A percentile compares a stretch with the other conserved stretches of the same genome.
Evolutionary conservation across 2,797 vertebrate species (phyloP).

Genomic region (Urosaurus nigricauda): DNA sequence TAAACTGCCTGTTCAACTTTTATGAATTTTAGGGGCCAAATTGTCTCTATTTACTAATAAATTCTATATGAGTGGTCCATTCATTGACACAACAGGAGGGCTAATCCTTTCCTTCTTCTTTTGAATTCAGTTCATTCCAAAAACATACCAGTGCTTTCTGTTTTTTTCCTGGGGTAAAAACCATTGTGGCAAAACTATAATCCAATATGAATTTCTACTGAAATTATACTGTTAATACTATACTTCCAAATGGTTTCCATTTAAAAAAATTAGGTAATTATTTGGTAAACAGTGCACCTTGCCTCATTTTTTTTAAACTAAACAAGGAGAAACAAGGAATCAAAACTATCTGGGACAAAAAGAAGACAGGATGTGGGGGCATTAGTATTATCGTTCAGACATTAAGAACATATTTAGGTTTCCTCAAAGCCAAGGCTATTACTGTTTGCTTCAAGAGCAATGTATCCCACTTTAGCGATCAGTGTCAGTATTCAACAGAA

Average conservation of each 20-base stretch:
- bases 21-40: background rate
- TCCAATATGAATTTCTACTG: background rate
- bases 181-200: background rate
- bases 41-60: background rate
- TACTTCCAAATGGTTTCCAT: background rate
- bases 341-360: background rate
- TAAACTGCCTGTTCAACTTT: background rate
- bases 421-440: background rate
- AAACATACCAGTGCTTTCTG: background rate
- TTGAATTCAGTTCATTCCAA: background rate
- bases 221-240: background rate
- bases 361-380: fast-evolving
- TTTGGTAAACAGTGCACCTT: background rate
- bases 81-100: too few relatives aligned
- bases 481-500: background rate
- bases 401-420: background rate
- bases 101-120: background rate
- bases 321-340: background rate
- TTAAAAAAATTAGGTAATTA: background rate
- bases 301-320: background rate
- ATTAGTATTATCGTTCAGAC: background rate
- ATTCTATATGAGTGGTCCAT: background rate
- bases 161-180: background rate
- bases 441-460: background rate
- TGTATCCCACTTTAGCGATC: background rate